Conservation (phyloP, 2,113 vertebrate genomes). For the Arothron firmamentum region DNA sequence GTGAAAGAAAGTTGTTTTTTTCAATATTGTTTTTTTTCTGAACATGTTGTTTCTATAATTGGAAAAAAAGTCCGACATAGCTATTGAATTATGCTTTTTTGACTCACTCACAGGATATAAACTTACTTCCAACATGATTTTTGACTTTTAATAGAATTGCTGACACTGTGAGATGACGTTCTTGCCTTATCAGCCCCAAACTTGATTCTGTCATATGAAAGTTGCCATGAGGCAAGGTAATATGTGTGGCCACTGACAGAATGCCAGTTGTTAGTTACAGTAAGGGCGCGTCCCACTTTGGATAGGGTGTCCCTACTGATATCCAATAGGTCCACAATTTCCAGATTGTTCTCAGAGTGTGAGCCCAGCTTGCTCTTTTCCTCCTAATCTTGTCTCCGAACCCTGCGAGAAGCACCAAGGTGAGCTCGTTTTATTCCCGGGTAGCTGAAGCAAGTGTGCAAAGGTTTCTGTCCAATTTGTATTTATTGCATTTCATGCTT, state of each 20-base stretch:
- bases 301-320: conserved; percentile 59
- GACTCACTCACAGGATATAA: no score
- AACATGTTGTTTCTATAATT: background rate
- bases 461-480: background rate
- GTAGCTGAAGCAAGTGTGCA: no score
- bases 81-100: background rate
- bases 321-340: conserved; percentile 56
- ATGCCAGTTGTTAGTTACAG: conserved; percentile 62
- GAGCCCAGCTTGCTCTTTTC: conserved; percentile 28
- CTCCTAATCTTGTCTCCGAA: conserved; percentile 8
- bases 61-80: background rate
- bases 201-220: conserved; percentile 10
- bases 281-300: conserved; percentile 59
- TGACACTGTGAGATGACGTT: background rate
- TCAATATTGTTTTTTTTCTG: no score
- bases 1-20: no score
- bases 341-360: conserved; percentile 51
- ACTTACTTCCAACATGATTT: no score
- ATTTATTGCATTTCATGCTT: background rate
- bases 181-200: conserved; percentile 3
- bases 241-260: conserved; percentile 42
- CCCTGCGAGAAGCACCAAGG: conserved; percentile 44
- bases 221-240: conserved; percentile 44
- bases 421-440: conserved; percentile 37
- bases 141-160: no score